These are phyloP conservation scores for Arvicanthis niloticus DNA, from an alignment of 2,113 vertebrate species.

Conservation along the genomic window DNA sequence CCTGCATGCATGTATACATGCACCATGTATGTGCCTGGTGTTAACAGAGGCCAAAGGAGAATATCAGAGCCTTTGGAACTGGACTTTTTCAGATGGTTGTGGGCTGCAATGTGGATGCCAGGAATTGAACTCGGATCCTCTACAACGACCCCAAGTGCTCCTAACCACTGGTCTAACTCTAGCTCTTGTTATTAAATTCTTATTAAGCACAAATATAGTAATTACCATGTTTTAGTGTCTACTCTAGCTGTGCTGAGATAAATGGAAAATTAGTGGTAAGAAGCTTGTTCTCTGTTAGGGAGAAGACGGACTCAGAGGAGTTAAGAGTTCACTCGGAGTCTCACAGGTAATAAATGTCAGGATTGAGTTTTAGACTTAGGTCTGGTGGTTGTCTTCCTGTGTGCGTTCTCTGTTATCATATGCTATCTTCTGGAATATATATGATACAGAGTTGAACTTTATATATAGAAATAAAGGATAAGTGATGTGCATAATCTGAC, in stretches of 20 bases:
- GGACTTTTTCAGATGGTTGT: neutral
- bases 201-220: neutral
- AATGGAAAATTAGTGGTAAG: neutral
- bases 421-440: neutral
- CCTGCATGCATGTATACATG: neutral
- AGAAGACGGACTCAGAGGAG: neutral
- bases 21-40: neutral
- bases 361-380: neutral
- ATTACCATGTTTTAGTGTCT: neutral
- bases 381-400: neutral
- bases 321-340: neutral
- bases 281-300: neutral
- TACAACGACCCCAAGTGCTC: neutral
- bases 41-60: neutral
- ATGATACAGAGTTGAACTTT: constrained; percentile 38
- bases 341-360: neutral
- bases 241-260: neutral
- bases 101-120: neutral
- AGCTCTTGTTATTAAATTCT: constrained; percentile 7
- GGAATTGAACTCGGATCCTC: neutral
- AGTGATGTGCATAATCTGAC: constrained; percentile 58
- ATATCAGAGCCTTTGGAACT: neutral
- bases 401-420: constrained; percentile 29
- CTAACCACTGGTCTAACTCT: neutral
- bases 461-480: constrained; percentile 66